Percentiles rank a stretch among this genome's conserved stretches.
Evolutionary conservation across 2,113 vertebrate genomes (phyloP).

Genomic region (Rissa tridactyla): DNA sequence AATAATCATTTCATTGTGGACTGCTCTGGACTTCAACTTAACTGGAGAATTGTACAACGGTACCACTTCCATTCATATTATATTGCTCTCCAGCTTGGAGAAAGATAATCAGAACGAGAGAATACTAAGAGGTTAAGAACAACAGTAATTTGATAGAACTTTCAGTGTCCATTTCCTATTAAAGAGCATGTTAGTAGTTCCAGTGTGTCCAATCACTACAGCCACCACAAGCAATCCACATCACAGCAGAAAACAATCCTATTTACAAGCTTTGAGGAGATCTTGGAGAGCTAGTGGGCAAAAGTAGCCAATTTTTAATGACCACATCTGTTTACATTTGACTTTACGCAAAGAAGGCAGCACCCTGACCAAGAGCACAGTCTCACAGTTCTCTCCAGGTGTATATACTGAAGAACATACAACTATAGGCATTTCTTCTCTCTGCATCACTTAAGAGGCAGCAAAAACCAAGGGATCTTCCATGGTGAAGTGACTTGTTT

Average conservation of each 20-base stretch:
- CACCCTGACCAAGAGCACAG: rapidly evolving
- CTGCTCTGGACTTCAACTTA: background rate
- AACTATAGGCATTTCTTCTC: background rate
- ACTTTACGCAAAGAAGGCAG: background rate
- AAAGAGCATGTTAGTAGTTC: too few relatives aligned
- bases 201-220: background rate
- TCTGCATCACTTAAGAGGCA: background rate
- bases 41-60: background rate
- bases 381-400: background rate
- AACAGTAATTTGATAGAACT: background rate
- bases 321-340: background rate
- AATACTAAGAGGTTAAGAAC: background rate
- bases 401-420: background rate
- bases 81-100: background rate
- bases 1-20: background rate
- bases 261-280: background rate
- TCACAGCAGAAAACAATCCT: background rate
- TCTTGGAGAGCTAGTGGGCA: background rate
- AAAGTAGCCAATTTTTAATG: background rate
- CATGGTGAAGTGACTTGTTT: background rate
- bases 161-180: background rate
- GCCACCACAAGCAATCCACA: background rate
- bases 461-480: background rate
- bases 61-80: background rate
- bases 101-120: background rate